phyloP scores from a whole-genome alignment of 2,797 vertebrate species.

The Lepidocolaptes lacrymiger region DNA sequence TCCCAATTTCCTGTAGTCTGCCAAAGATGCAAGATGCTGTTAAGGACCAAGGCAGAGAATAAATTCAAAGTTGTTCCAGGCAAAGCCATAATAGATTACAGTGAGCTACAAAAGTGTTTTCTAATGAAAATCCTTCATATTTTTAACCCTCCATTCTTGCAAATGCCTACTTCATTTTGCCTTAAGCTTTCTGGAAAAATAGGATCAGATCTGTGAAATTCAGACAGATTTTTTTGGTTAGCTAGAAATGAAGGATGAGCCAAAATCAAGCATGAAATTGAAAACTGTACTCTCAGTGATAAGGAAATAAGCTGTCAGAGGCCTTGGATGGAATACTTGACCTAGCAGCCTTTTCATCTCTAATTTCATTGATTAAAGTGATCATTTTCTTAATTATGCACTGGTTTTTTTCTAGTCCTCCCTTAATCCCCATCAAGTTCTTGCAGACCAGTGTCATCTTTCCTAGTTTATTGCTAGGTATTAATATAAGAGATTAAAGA shows the following conservation, averaged over 20 bases:
- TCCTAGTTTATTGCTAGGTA: not conserved
- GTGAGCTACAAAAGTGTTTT: not conserved
- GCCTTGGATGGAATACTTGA: not conserved
- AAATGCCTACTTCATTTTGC: not conserved
- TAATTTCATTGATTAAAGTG: conserved; percentile 20
- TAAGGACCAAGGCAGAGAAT: not conserved
- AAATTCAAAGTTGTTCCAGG: not conserved
- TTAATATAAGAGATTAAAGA: conserved; percentile 3
- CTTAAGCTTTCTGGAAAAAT: not conserved
- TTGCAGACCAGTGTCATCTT: conserved; percentile 9
- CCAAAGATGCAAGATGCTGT: not conserved
- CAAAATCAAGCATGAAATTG: conserved; percentile 55
- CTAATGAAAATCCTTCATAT: not conserved
- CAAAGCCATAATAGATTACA: not conserved
- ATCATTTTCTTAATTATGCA: conserved; percentile 30
- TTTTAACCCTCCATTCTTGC: not conserved
- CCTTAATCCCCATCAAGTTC: not conserved
- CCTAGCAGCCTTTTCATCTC: not conserved
- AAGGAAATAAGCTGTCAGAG: conserved; percentile 17
- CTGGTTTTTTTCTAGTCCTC: conserved; percentile 18
- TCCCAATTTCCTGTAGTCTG: not conserved
- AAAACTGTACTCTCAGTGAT: conserved; percentile 19
- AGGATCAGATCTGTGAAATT: conserved; percentile 1
- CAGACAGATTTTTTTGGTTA: not conserved
- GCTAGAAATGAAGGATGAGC: not conserved